Evolutionary conservation across 1,140 invertebrate species (phyloP), one percentile per base, ranked within the genome.

Genomic region (Procambarus clarkii): DNA sequence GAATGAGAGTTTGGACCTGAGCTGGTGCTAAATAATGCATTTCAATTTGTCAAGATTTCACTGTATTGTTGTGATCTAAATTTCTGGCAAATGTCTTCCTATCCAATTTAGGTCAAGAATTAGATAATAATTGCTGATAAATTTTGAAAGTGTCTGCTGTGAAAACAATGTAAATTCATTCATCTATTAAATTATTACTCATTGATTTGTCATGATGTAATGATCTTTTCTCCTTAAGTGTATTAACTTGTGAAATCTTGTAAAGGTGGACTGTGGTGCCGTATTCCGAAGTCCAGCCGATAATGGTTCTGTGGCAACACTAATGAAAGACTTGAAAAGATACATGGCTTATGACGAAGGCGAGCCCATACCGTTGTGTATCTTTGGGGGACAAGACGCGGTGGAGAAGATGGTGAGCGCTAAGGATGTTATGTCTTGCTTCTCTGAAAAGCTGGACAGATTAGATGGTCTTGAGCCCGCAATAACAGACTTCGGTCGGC

Each of bases 401-500:
- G 82, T 91, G 7, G 89, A 91, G 83, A 24, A 45, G n/a, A 84
- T 84, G 76, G 77, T 91, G 24, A 18, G 82, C 7, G 89, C 89
- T 54, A 91, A 91, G 58, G 89, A 91, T 91, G 82, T 86, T 54
- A 91, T 91, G 89, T 91, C 89, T 4, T 91, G 89, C 76, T 91
- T 91, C 21, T 91, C 89, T 21, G 89, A 91, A 13, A 91, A 91
- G 46, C 54, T 78, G 48, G 89, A 91, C 58, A 76, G 89, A 44
- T 50, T 91, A 15, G 89, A 91, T 71, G 89, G 89, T 3, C 54
- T 91, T 4, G 89, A 91, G 15, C 89, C 89, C 2, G 54, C 69
- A 48, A 77, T 84, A 15, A 85, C 89, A 46, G 89, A 91, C n/a
- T 79, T 77, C 50, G 82, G 89, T 15, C 89, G 89, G 8, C 81